These are phyloP conservation scores for Gyrodactylus bullatarudis DNA, from an alignment of 1,140 invertebrate genomes.

Conservation along the genomic window DNA sequence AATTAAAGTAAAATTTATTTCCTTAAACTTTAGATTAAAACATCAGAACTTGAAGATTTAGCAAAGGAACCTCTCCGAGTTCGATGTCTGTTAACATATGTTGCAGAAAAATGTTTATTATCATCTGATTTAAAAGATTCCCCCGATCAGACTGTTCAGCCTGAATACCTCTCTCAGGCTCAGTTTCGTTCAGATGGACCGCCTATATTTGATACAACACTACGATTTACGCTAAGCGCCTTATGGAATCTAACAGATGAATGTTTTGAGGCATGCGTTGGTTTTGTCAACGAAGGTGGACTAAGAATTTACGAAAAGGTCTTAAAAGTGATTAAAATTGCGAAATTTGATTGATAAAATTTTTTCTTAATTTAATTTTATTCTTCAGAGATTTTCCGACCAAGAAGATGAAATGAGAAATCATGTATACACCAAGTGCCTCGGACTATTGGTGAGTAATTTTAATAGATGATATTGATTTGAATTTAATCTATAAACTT, in stretches of 20 bases:
- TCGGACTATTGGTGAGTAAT: constrained; percentile 4
- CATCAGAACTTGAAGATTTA: neutral
- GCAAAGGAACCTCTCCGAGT: neutral
- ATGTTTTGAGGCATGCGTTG: neutral
- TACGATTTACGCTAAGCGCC: neutral
- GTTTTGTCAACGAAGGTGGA: neutral
- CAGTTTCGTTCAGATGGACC: neutral
- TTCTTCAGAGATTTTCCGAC: neutral
- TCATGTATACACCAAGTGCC: constrained; percentile 3
- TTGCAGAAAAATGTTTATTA: neutral
- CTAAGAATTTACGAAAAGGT: neutral
- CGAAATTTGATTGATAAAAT: neutral
- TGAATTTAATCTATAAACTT: neutral
- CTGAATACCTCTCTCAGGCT: neutral
- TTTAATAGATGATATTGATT: neutral
- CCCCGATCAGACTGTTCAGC: neutral
- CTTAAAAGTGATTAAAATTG: neutral
- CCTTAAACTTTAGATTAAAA: neutral
- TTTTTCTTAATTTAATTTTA: neutral
- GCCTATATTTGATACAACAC: neutral
- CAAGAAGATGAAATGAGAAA: neutral
- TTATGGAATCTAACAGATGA: constrained; percentile 5
- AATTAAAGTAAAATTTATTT: neutral
- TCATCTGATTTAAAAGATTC: neutral
- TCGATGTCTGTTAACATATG: neutral